Evolutionary conservation across 1,140 invertebrate species (phyloP).

Genomic region (Micrasema longulum): DNA sequence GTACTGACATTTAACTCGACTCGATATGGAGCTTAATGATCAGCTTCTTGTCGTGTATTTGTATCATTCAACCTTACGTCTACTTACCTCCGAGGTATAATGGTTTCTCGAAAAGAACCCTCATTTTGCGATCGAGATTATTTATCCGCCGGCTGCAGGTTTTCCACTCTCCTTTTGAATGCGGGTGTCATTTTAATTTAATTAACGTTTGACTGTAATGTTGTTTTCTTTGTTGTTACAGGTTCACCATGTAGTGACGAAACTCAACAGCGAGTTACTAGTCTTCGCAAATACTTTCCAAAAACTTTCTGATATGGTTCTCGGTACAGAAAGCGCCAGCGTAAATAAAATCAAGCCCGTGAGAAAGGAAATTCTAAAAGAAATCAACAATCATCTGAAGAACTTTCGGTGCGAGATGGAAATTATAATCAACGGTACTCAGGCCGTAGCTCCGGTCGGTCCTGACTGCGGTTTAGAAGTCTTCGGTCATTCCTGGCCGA

Average conservation of each 20-base stretch:
- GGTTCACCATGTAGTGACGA: slow-evolving; percentile 24
- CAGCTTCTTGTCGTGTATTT: slow-evolving; percentile 11
- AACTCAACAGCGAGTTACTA: slow-evolving; percentile 11
- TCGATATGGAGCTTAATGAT: slow-evolving; percentile 28
- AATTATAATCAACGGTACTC: slow-evolving; percentile 13
- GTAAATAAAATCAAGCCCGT: background rate
- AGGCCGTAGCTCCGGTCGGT: background rate
- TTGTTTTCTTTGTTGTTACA: slow-evolving; percentile 39
- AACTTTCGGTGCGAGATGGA: slow-evolving; percentile 39
- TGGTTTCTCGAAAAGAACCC: background rate
- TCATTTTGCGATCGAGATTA: too few species aligned
- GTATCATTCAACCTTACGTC: background rate
- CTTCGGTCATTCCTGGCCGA: slow-evolving; percentile 2
- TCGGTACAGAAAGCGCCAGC: slow-evolving; percentile 9
- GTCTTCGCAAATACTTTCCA: slow-evolving; percentile 30
- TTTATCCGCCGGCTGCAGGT: too few species aligned
- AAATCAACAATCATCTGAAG: background rate
- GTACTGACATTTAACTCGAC: slow-evolving; percentile 26
- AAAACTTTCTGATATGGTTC: slow-evolving; percentile 8
- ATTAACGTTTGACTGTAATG: slow-evolving; percentile 1
- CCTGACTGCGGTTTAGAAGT: too few species aligned
- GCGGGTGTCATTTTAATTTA: background rate
- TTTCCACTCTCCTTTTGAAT: too few species aligned
- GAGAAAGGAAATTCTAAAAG: slow-evolving; percentile 1
- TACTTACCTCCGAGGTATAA: background rate